These are phyloP conservation scores for Agrilus mali DNA, from an alignment of 2,888 invertebrate species.

Conservation along the genomic window DNA sequence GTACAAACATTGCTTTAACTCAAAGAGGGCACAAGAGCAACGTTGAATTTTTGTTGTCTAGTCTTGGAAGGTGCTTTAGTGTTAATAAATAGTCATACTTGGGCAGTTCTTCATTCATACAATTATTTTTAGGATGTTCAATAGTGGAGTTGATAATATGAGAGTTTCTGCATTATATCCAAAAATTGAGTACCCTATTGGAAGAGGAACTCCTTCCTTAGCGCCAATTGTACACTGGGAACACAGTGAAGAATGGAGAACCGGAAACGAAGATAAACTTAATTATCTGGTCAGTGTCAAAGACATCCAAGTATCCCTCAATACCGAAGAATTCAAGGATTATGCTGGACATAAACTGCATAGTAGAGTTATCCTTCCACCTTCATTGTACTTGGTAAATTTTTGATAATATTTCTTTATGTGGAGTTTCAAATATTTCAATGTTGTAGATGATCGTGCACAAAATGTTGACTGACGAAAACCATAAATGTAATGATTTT, in stretches of 20 bases:
- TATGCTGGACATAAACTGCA: conserved; percentile 28
- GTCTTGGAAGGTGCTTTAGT: conserved; percentile 46
- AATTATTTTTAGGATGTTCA: conserved; percentile 50
- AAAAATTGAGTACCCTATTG: conserved; percentile 66
- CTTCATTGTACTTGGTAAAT: conserved; percentile 26
- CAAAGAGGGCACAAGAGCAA: conserved; percentile 56
- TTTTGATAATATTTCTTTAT: background rate
- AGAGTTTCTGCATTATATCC: conserved; percentile 69
- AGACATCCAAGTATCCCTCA: conserved; percentile 34
- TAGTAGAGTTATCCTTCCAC: conserved; percentile 25
- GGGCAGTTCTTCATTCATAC: background rate
- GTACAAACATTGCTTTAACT: conserved; percentile 63
- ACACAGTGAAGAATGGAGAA: conserved; percentile 67
- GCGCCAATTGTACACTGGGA: conserved; percentile 80
- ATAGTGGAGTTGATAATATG: conserved; percentile 60
- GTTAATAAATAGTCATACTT: too few species aligned
- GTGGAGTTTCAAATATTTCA: background rate
- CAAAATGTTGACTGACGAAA: conserved; percentile 20
- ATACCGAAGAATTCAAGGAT: conserved; percentile 34
- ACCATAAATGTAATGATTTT: conserved; percentile 21
- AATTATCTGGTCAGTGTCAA: conserved; percentile 25
- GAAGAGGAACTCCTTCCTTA: conserved; percentile 74
- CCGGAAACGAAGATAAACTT: conserved; percentile 26
- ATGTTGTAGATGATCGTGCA: conserved; percentile 20
- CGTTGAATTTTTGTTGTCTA: conserved; percentile 44